Base-by-base conservation (phyloP, 2,888 invertebrate genomes). In the Amphipoea lucens region DNA sequence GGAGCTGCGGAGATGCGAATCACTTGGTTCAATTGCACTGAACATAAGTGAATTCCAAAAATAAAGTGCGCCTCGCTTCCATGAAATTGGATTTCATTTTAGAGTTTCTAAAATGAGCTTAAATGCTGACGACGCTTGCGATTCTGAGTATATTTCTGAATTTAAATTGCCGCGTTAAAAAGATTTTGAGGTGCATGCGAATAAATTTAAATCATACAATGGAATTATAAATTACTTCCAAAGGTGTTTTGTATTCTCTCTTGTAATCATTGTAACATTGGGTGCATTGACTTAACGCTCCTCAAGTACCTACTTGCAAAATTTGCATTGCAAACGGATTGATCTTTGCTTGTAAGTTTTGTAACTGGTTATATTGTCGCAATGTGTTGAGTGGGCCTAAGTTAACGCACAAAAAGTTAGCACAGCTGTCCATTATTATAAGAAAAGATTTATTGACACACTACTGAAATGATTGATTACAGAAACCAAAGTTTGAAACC, bases 401-500 rank as follows among this genome's bases (percentile, higher is more conserved):
- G 69, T 76, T 71, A 69, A 76, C 60, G 40, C 40, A 76, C 76
- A 83, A 87, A 86, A 84, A 87, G 60, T 80, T 73, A 79, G n/a
- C 60, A 81, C 66, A 72, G 72, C 78, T 76, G 78, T 48, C 85
- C 11, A 79, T 79, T 83, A 81, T 68, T 71, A 48, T 67, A 87
- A 79, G 77, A 70, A 80, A 87, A 82, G 78, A 84, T 83, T 82
- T 67, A 84, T 84, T 84, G 74, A 82, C 57, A 76, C 74, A 79
- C 75, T 79, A 73, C 83, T 87, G 86, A 90, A 89, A 86, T 93
- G 94, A 95, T 93, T 92, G 90, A 94, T 94, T 89, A 88, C 89
- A 89, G 87, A 88, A 90, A 90, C 85, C 86, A 88, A 92, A 90
- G 82, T 90, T 90, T 89, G 88, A 90, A 90, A 91, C 90, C 90